These are phyloP conservation scores for Dasyornis broadbenti DNA, from an alignment of 2,113 vertebrate genomes.

Conservation along the genomic window DNA sequence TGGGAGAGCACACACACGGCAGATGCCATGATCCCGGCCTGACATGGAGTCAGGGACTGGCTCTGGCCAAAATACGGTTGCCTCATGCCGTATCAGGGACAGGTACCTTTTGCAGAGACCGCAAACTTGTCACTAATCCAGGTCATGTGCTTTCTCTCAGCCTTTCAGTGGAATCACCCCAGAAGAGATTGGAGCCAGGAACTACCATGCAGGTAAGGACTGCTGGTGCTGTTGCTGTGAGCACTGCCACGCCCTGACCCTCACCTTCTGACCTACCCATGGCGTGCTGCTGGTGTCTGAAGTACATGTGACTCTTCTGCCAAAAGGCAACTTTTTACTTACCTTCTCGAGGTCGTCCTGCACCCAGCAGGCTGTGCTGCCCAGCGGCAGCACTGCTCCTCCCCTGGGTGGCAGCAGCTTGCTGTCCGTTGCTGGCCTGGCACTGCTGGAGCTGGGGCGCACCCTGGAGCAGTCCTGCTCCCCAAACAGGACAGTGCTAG, in stretches of 20 bases:
- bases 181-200: constrained; percentile 85
- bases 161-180: constrained; percentile 85
- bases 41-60: not conserved
- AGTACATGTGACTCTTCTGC: not conserved
- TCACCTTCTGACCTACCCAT: fast-evolving
- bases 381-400: not conserved
- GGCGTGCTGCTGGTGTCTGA: not conserved
- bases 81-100: fast-evolving
- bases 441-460: fast-evolving
- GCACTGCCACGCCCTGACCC: not conserved
- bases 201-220: constrained; percentile 91
- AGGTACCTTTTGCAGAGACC: not conserved
- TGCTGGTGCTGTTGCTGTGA: not conserved
- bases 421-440: not conserved
- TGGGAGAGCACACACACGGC: not conserved
- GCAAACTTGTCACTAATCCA: not conserved
- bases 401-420: not conserved
- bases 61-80: not conserved
- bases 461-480: not conserved
- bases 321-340: not conserved
- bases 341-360: not conserved
- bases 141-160: constrained; percentile 59
- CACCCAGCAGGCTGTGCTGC: not conserved
- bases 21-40: not conserved
- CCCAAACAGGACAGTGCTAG: not conserved